Base-by-base conservation (phyloP, 2,797 vertebrate genomes). In the Sebastes vulpes region DNA sequence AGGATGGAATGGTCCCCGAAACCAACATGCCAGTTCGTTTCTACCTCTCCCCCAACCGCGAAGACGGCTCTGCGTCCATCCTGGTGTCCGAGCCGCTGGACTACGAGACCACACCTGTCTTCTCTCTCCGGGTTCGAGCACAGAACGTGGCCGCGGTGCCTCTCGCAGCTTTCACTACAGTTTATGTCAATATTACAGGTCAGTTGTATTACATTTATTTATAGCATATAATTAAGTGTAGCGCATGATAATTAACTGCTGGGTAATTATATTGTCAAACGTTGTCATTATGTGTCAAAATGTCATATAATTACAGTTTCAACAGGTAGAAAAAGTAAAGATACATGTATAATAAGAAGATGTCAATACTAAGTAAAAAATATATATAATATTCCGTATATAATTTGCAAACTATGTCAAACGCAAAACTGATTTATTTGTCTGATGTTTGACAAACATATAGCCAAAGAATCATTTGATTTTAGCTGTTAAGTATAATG, bases 11-110 rank as follows among this genome's bases (percentile, higher is more conserved):
- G 94, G 97, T 98, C 26, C 97, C 96, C 0, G 97, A 98, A 91
- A 97, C 96, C 87, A 98, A 98, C 93, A 97, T 97, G 97, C 97
- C 97, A 0, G 94, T 98, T 29, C 96, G 95, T 59, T 98, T 98
- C 94, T 98, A 98, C 91, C 95, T 98, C 72, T 97, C 97, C 6
- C 97, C 97, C 35, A 98, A 98, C 93, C 96, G 97, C 4, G 96
- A 96, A 3, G 97, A 98, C 20, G 95, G 97, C 14, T 97, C 97
- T 2, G 97, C 97, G 0, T 98, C 97, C 77, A 95, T 98, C 50
- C 94, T 98, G 63, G 95, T 98, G 66, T 97, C 97, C 0, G 97
- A 98, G 83, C 96, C 97, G 0, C 89, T 98, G 83, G 98, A 98
- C 84, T 98, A 97, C n/a, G 98, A 98, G 92, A 95, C 94, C 35